Percentiles rank a stretch among this genome's conserved stretches.
phyloP scores from a whole-genome alignment of 2,888 invertebrate species.

The Rhagonycha lutea region DNA sequence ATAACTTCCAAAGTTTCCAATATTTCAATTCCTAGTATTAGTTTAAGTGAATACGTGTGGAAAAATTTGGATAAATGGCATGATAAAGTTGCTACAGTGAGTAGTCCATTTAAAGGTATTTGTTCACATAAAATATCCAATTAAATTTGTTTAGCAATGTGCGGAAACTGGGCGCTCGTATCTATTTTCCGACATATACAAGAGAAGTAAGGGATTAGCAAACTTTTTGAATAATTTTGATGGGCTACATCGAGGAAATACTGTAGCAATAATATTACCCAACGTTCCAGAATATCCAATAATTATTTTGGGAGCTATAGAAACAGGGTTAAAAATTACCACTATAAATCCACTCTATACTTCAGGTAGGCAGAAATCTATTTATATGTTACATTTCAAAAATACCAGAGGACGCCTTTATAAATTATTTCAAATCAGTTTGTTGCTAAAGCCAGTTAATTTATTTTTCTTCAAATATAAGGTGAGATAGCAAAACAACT shows the following conservation, averaged over 20 bases:
- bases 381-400: not conserved
- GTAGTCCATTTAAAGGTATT: conserved; percentile 42
- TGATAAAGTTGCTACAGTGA: conserved; percentile 65
- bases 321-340: conserved; percentile 70
- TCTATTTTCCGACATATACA: conserved; percentile 68
- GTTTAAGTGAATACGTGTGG: conserved; percentile 68
- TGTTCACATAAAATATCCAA: not conserved
- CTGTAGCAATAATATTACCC: conserved; percentile 70
- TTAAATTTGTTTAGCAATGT: conserved; percentile 63
- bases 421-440: not conserved
- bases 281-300: conserved; percentile 77
- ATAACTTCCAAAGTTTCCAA: conserved; percentile 37
- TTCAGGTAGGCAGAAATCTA: conserved; percentile 33
- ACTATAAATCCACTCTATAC: conserved; percentile 76
- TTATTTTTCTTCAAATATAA: conserved; percentile 49
- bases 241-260: conserved; percentile 61
- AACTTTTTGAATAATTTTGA: conserved; percentile 61
- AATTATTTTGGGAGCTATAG: conserved; percentile 66
- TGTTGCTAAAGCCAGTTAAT: not conserved
- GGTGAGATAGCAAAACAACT: conserved; percentile 70
- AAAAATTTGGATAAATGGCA: conserved; percentile 67
- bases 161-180: conserved; percentile 71
- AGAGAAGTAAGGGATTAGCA: conserved; percentile 62
- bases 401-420: not conserved
- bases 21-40: conserved; percentile 58